Percentiles rank a stretch among this genome's conserved stretches.
Evolutionary conservation across 2,888 invertebrate species (phyloP).

Genomic region (Fragum whitleyi): DNA sequence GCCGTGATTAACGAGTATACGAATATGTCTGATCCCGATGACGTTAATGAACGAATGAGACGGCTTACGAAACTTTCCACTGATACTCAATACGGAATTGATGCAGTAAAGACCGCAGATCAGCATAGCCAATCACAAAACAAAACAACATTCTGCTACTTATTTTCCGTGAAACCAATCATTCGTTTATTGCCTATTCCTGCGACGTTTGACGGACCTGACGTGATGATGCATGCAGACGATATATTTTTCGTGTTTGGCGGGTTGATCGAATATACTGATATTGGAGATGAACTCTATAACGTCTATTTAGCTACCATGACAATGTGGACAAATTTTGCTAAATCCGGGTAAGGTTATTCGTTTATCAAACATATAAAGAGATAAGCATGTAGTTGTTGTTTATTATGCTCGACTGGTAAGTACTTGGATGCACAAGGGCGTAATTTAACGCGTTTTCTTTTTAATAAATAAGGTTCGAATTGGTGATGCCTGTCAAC

Average conservation of each 20-base stretch:
- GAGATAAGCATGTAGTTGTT: too few relatives aligned
- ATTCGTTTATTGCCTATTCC: constrained; percentile 3
- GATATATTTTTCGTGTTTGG: constrained; percentile 41
- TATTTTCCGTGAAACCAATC: constrained; percentile 1
- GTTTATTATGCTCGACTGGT: too few relatives aligned
- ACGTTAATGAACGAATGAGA: constrained; percentile 6
- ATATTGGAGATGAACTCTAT: not conserved
- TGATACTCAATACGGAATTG: not conserved
- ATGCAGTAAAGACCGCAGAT: constrained; percentile 8
- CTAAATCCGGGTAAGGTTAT: constrained; percentile 54
- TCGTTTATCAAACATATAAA: too few relatives aligned
- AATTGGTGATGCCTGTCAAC: too few relatives aligned
- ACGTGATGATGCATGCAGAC: constrained; percentile 32
- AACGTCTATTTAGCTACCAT: constrained; percentile 79
- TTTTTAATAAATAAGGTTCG: too few relatives aligned
- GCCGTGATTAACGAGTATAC: constrained; percentile 41
- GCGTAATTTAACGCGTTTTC: too few relatives aligned
- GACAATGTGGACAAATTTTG: constrained; percentile 84
- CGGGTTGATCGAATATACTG: not conserved
- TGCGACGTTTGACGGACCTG: constrained; percentile 3
- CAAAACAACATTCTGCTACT: constrained; percentile 2
- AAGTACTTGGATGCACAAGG: too few relatives aligned
- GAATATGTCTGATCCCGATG: constrained; percentile 29
- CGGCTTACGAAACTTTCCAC: constrained; percentile 14
- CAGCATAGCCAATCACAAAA: constrained; percentile 4